Base-by-base conservation (phyloP, 2,797 vertebrate genomes). In the Basileuterus tristriatus region DNA sequence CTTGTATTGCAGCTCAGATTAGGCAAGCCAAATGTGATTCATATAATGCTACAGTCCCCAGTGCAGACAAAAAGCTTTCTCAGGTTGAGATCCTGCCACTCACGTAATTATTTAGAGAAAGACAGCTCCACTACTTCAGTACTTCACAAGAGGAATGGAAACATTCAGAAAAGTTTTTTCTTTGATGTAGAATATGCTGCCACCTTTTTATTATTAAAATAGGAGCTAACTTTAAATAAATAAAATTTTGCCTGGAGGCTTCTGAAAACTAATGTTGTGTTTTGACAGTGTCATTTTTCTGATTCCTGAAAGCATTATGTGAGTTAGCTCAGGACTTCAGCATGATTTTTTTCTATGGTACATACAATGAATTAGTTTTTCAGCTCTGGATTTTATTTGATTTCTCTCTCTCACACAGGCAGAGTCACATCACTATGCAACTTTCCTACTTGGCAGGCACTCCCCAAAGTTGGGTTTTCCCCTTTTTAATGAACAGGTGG, bases 211-310 rank as follows among this genome's bases (percentile, higher is more conserved):
- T 94, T 97, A 97, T 98, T 97, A 98, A 97, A 97, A 97, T 97
- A 96, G 94, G 97, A 97, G 93, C 97, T 97, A 96, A 97, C 96
- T 97, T 97, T 98, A 98, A 98, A 98, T 97, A 98, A 98, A 98
- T 98, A 98, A 97, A 97, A 98, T 96, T 96, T 97, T 94, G 97
- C 97, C 97, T 95, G 87, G 84, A 96, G 98, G 92, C 97, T 97
- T 98, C 95, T 97, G 96, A 97, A 97, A 97, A 97, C 93, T 95
- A 97, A 97, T 96, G 97, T 93, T 97, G 85, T 97, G 78, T 98
- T 98, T 97, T 97, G 97, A 97, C 97, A 97, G 92, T 96, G 96
- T 95, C 93, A 94, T 96, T 96, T 96, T 93, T 96, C 97, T 95
- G 91, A 92, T 96, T 96, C 96, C 92, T 96, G 96, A 96, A 97